phyloP scores from a whole-genome alignment of 2,888 invertebrate species.

The Hartigia nigra region DNA sequence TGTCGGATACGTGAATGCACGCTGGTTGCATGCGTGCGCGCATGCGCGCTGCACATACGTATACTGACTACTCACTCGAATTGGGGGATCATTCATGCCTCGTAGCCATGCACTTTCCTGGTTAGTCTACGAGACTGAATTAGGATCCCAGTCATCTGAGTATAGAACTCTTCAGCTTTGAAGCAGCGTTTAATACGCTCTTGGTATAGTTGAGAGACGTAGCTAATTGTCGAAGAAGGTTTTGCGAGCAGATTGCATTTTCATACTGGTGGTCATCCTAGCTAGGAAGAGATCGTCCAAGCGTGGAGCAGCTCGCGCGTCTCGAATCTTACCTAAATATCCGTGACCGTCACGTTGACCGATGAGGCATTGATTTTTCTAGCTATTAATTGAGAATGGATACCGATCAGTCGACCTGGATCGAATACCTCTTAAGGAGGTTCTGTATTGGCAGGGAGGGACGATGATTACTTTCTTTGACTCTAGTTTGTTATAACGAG shows the following conservation, averaged over 20 bases:
- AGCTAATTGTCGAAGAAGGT: background rate
- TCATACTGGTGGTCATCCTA: background rate
- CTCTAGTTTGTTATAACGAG: background rate
- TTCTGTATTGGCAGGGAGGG: background rate
- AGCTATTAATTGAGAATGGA: background rate
- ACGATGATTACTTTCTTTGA: background rate
- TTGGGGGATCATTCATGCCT: background rate
- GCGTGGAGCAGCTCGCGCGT: slow-evolving; percentile 12
- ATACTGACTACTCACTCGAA: background rate
- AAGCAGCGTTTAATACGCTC: background rate
- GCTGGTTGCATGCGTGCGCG: slow-evolving; percentile 16
- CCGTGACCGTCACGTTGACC: slow-evolving; percentile 10
- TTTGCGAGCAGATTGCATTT: background rate
- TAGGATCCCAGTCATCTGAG: background rate
- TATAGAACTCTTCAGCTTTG: background rate
- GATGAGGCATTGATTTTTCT: slow-evolving; percentile 1
- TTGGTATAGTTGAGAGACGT: background rate
- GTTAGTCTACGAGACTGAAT: background rate
- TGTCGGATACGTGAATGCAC: slow-evolving; percentile 12
- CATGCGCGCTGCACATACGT: slow-evolving; percentile 10
- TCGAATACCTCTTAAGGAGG: background rate
- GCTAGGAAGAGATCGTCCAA: background rate
- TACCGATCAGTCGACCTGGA: background rate
- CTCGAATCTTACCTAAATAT: slow-evolving; percentile 9
- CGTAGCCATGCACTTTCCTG: background rate